Evolutionary conservation across 2,113 vertebrate species (phyloP), one percentile per base, ranked within the genome.

Genomic region (Hippocampus guttulatus): DNA sequence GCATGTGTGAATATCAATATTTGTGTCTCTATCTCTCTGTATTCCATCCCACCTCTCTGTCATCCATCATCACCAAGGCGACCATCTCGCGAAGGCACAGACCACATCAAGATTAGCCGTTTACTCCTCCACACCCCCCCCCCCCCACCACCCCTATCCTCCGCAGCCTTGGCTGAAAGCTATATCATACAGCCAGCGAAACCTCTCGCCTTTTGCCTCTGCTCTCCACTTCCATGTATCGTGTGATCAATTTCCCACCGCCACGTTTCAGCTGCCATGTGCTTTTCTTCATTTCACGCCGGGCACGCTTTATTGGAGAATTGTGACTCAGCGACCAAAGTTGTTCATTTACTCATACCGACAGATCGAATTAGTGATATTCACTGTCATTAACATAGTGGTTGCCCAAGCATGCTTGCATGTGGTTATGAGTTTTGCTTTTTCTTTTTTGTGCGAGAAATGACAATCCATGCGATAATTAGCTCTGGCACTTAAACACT

Each of bases 61-160:
- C 82, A 83, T 88, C 76, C 78, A 79, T 84, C 78, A 85, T 84
- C 78, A 83, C 82, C 77, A 83, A 75, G 82, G 81, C 73, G 70
- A 84, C 86, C 68, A 40, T 57, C 61, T 25, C 1, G 15, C 55
- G 70, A 83, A 78, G 23, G 57, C 57, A 43, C 75, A 75, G 72
- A 55, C 75, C 70, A 76, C 74, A 73, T 68, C 79, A 83, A 82
- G 78, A 84, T 83, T 66, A 77, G 75, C 83, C 61, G 72, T 71
- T 70, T 66, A 20, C 27, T 43, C 18, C 18, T 67, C 41, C 30
- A 45, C 10, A 14, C 11, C 11, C 51, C 6, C 33, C 30, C 47
- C 49, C 20, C 10, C 43, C 7, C 11, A 38, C 6, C 33, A 25
- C 47, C 49, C 20, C 10, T 12, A 41, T 55, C 63, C 54, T 60